Percentiles rank a stretch among this genome's conserved stretches.
Conservation (phyloP, 2,113 vertebrate species). For the Aspiorhynchus laticeps region DNA sequence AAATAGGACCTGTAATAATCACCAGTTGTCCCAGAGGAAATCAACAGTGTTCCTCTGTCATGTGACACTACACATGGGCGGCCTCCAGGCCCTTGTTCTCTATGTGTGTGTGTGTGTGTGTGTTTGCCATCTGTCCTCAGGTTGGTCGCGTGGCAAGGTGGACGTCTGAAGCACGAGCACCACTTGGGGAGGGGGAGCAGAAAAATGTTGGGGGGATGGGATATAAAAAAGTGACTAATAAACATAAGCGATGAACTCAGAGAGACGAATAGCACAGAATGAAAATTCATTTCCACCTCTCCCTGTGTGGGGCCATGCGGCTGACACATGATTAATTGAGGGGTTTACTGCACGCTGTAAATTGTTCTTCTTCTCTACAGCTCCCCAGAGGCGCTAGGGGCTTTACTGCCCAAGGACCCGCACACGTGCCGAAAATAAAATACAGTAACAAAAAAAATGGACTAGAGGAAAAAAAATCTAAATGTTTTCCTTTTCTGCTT, state of each 20-base stretch:
- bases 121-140: constrained; percentile 70
- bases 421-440: constrained; percentile 57
- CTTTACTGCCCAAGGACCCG: constrained; percentile 74
- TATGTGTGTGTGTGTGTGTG: constrained; percentile 54
- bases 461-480: background rate
- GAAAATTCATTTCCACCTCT: constrained; percentile 93
- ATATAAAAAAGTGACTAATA: constrained; percentile 84
- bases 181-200: background rate
- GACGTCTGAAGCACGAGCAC: constrained; percentile 43
- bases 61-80: constrained; percentile 79
- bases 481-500: background rate
- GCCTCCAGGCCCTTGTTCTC: constrained; percentile 78
- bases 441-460: constrained; percentile 28
- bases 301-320: constrained; percentile 83
- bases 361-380: constrained; percentile 80
- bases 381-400: constrained; percentile 70
- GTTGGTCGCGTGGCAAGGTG: constrained; percentile 75
- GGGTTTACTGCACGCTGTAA: constrained; percentile 87
- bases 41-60: constrained; percentile 85
- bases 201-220: constrained; percentile 65
- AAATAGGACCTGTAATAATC: constrained; percentile 67
- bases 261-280: constrained; percentile 86
- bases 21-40: constrained; percentile 91
- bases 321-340: constrained; percentile 90
- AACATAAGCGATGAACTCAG: constrained; percentile 91